Percentiles rank a stretch among this genome's conserved stretches.
phyloP scores from a whole-genome alignment of 2,888 invertebrate species.

The Acleris emargana region DNA sequence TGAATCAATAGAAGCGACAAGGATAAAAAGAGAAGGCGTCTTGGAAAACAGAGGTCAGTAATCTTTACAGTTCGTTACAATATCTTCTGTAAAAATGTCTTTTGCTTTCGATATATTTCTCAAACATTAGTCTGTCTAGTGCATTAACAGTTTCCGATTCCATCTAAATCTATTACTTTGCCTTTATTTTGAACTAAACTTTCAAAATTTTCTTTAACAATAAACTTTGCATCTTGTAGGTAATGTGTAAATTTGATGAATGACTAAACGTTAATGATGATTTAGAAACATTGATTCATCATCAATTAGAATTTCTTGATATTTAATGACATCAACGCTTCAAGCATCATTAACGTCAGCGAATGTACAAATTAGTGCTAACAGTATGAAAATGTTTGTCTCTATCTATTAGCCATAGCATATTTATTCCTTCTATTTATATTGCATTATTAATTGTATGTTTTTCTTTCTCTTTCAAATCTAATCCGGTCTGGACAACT shows the following conservation, averaged over 20 bases:
- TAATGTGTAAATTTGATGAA: constrained; percentile 31
- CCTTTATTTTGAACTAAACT: constrained; percentile 21
- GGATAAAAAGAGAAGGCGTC: constrained; percentile 77
- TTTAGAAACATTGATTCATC: constrained; percentile 11
- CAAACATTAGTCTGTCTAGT: constrained; percentile 13
- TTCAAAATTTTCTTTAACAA: constrained; percentile 17
- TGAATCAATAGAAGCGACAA: constrained; percentile 70
- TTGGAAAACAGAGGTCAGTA: constrained; percentile 80
- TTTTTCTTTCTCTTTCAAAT: constrained; percentile 84
- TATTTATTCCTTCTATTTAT: constrained; percentile 53
- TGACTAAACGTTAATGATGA: constrained; percentile 39
- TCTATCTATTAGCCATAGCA: constrained; percentile 57
- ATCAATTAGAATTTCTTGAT: not conserved
- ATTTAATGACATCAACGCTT: constrained; percentile 19
- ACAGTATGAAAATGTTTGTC: constrained; percentile 55
- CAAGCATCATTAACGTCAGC: constrained; percentile 43
- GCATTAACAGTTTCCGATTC: constrained; percentile 20
- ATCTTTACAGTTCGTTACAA: constrained; percentile 21
- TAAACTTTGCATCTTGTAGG: constrained; percentile 19
- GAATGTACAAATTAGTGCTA: constrained; percentile 68
- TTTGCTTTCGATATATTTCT: constrained; percentile 46
- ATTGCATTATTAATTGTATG: constrained; percentile 82
- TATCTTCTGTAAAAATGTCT: constrained; percentile 47
- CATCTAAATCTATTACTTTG: constrained; percentile 6
- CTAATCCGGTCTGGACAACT: constrained; percentile 81